Evolutionary conservation across 1,140 invertebrate species (phyloP), one percentile per base, ranked within the genome.

Genomic region (Oryctes rhinoceros): DNA sequence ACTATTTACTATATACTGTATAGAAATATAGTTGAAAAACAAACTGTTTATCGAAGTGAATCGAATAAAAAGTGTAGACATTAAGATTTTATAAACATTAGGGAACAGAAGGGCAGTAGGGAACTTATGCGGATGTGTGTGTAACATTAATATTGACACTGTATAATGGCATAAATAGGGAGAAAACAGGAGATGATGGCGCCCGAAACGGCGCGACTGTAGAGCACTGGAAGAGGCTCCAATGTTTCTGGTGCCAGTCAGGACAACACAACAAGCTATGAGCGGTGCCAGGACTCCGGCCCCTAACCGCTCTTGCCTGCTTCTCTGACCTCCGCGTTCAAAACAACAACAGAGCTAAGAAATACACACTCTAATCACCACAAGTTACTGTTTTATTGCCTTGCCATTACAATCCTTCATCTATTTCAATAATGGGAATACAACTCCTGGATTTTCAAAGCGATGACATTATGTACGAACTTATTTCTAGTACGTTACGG

Each of bases 141-240:
- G 76, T 79, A 80, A 79, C 71, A 82, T 82, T 82, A 82, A 82
- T 82, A 82, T 82, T 80, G 80, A 77, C 80, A 81, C 78, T 62
- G 11, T 67, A 76, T 59, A 80, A 77, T 79, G 82, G 76, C 78
- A 82, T 82, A 82, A 82, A 81, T 80, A 82, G 82, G 82, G 79
- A 77, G 79, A 80, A 77, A 35, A 67, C 77, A 76, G 71, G 77
- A 76, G 79, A 44, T 48, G 80, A 78, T 49, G 80, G 79, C 78
- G 75, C 75, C 75, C 75, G 20, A 15, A 15, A 35, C 20, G 80
- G 20, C 59, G 59, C 75, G 76, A 65, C 76, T 77, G 35, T 44
- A 80, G 80, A 77, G 80, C 49, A 78, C 80, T 80, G n/a, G 39
- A 67, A 67, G 62, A 67, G 80, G 74, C 75, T 80, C 81, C 74